A percentile compares a stretch with the other conserved stretches of the same genome.
These are phyloP conservation scores for Neopelma chrysocephalum DNA, from an alignment of 2,797 vertebrate genomes.

Conservation along the genomic window DNA sequence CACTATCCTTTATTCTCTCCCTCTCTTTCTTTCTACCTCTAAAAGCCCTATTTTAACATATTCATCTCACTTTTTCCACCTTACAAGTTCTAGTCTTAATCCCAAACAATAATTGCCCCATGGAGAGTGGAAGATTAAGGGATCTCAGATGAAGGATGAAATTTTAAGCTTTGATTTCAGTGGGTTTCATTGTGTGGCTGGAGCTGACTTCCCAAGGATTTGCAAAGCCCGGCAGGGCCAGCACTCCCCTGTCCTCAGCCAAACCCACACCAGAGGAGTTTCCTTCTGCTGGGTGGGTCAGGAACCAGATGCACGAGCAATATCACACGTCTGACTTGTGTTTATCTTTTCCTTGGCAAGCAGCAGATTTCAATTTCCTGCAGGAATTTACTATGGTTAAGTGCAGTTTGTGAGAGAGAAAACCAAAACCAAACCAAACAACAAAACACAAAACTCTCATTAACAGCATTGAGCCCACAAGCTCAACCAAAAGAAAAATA, in stretches of 20 bases:
- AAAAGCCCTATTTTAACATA: not conserved
- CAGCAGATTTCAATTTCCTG: not conserved
- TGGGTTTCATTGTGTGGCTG: not conserved
- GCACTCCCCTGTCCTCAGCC: fast-evolving
- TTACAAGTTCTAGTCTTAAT: conserved; percentile 18
- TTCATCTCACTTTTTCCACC: not conserved
- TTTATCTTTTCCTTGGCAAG: not conserved
- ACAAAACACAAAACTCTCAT: not conserved
- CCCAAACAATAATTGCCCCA: not conserved
- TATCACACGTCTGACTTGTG: not conserved
- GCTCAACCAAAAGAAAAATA: not conserved
- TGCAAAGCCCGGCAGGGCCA: not conserved
- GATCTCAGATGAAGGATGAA: not conserved
- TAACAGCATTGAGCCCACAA: not conserved
- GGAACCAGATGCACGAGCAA: fast-evolving
- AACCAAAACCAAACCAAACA: not conserved
- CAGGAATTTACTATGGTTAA: not conserved
- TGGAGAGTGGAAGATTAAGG: not conserved
- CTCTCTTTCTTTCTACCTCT: not conserved
- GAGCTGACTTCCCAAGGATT: not conserved
- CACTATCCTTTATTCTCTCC: not conserved
- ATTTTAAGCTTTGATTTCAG: not conserved
- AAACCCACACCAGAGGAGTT: not conserved
- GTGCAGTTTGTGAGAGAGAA: not conserved
- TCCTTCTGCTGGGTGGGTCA: not conserved